Conservation (phyloP, 2,113 vertebrate species). For the Melospiza georgiana region DNA sequence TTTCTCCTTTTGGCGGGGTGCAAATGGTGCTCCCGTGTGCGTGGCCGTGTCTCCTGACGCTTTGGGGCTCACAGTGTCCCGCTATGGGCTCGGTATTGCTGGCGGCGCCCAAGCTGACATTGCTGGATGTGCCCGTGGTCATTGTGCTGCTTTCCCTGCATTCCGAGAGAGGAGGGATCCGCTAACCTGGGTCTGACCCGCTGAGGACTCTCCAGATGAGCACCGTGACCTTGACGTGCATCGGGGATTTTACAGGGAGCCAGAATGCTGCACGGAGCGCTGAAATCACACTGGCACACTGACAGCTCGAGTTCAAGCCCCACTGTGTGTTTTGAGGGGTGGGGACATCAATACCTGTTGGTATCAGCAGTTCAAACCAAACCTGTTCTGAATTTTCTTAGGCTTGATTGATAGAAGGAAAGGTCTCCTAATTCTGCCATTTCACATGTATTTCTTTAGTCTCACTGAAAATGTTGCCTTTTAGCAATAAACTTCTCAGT, state of each 20-base stretch:
- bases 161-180: background rate
- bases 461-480: background rate
- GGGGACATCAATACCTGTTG: background rate
- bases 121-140: background rate
- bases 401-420: background rate
- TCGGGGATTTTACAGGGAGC: background rate
- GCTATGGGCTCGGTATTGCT: background rate
- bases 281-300: background rate
- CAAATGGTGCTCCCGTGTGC: background rate
- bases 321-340: background rate
- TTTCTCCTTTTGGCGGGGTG: background rate
- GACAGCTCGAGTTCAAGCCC: background rate
- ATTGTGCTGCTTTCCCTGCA: background rate
- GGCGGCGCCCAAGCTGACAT: background rate
- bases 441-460: background rate
- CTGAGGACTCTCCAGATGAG: background rate
- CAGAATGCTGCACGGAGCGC: accelerated
- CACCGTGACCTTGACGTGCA: slow-evolving; percentile 29
- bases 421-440: background rate
- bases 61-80: background rate
- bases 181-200: background rate
- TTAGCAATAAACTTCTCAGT: background rate
- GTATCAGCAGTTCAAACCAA: background rate
- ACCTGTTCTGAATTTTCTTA: background rate
- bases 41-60: background rate